Percentiles rank a stretch among this genome's conserved stretches.
Conservation (phyloP, 2,888 invertebrate genomes). For the Gari tellinella region DNA sequence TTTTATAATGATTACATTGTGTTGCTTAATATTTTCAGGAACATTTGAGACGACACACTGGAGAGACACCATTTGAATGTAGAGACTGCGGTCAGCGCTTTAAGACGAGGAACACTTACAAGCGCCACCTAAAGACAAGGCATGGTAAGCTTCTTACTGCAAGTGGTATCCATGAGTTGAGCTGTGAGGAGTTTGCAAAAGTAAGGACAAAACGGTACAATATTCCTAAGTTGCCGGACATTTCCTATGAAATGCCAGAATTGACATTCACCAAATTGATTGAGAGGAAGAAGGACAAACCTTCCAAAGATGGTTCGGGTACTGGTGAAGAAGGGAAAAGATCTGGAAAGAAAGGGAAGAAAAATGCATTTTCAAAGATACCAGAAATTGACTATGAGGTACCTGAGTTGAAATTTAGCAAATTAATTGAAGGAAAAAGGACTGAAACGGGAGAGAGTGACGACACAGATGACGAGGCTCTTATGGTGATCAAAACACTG, state of each 20-base stretch:
- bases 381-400: slow-evolving; percentile 38
- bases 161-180: slow-evolving; percentile 85
- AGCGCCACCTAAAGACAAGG: slow-evolving; percentile 87
- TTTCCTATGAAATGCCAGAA: slow-evolving; percentile 45
- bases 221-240: slow-evolving; percentile 32
- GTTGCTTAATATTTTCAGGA: slow-evolving; percentile 80
- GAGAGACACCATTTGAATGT: slow-evolving; percentile 83
- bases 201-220: slow-evolving; percentile 75
- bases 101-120: slow-evolving; percentile 88
- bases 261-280: slow-evolving; percentile 40
- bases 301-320: not conserved
- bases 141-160: slow-evolving; percentile 87
- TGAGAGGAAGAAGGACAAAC: slow-evolving; percentile 7
- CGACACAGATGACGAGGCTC: slow-evolving; percentile 13
- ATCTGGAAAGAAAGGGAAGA: not conserved
- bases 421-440: slow-evolving; percentile 1
- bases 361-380: slow-evolving; percentile 4
- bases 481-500: slow-evolving; percentile 33
- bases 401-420: slow-evolving; percentile 25
- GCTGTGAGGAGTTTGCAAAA: slow-evolving; percentile 83
- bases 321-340: not conserved
- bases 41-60: slow-evolving; percentile 86
- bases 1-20: too few relatives aligned
- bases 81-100: slow-evolving; percentile 84
- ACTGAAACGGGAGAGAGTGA: not conserved